These are phyloP conservation scores for Scaptodrosophila lebanonensis DNA, from an alignment of 1,140 invertebrate species.

Conservation along the genomic window DNA sequence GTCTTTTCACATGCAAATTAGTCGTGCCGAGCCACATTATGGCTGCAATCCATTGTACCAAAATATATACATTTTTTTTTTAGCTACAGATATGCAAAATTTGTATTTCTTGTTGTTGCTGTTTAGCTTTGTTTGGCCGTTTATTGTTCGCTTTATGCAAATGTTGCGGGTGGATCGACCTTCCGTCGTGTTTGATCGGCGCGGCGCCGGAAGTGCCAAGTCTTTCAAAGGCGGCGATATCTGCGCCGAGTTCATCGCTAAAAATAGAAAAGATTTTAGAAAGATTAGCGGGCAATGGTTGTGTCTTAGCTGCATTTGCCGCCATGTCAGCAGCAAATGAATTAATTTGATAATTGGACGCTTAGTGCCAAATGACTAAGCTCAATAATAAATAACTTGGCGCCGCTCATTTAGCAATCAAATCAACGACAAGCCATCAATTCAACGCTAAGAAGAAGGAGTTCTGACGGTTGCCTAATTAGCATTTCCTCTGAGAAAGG, in stretches of 20 bases:
- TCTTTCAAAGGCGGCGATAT: too few relatives aligned
- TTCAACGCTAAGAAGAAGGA: slow-evolving; percentile 4
- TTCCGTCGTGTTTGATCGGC: slow-evolving; percentile 38
- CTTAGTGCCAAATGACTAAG: slow-evolving; percentile 12
- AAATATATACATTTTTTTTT: slow-evolving; percentile 67
- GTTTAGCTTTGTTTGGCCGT: slow-evolving; percentile 38
- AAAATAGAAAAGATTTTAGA: slow-evolving; percentile 46
- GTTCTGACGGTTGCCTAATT: slow-evolving; percentile 33
- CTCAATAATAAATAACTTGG: slow-evolving; percentile 64
- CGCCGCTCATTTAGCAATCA: slow-evolving; percentile 53
- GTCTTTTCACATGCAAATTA: slow-evolving; percentile 60
- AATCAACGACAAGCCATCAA: slow-evolving; percentile 5
- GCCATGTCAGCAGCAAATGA: slow-evolving; percentile 51
- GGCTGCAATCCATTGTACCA: slow-evolving; percentile 43
- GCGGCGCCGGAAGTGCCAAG: slow-evolving; percentile 57
- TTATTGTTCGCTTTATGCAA: slow-evolving; percentile 50
- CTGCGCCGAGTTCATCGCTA: slow-evolving; percentile 50
- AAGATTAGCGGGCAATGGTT: slow-evolving; percentile 11
- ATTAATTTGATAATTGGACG: slow-evolving; percentile 63
- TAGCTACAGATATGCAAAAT: slow-evolving; percentile 69
- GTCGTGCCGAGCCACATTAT: slow-evolving; percentile 46
- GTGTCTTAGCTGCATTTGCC: slow-evolving; percentile 44
- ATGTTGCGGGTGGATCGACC: slow-evolving; percentile 67
- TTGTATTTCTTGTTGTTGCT: slow-evolving; percentile 53
- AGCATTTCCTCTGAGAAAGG: slow-evolving; percentile 22